Evolutionary conservation across 1,140 invertebrate genomes (phyloP).

Genomic region (Atta texana): DNA sequence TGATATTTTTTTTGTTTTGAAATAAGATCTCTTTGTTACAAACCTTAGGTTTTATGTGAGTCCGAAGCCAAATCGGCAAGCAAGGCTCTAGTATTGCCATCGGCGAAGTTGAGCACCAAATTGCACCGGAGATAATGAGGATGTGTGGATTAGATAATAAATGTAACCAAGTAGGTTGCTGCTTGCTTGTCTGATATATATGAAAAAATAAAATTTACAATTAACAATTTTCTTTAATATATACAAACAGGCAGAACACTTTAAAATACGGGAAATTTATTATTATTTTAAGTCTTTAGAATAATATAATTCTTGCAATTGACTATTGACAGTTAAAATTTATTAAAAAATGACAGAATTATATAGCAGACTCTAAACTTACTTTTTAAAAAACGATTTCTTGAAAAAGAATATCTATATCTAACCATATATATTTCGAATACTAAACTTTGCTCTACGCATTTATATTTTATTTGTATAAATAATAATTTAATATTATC

Average conservation of each 20-base stretch:
- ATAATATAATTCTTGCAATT: not conserved
- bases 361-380: not conserved
- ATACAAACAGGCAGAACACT: not conserved
- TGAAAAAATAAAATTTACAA: not conserved
- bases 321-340: not conserved
- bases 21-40: conserved; percentile 15
- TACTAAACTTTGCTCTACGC: not conserved
- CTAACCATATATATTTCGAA: not conserved
- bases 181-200: conserved; percentile 50
- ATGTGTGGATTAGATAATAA: conserved; percentile 88
- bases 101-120: conserved; percentile 91
- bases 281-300: not conserved
- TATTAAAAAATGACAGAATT: not conserved
- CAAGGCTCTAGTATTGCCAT: conserved; percentile 94
- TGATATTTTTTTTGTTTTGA: not conserved
- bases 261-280: not conserved
- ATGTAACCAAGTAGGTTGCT: conserved; percentile 85
- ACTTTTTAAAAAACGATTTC: not conserved
- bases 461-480: not conserved
- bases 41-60: conserved; percentile 91
- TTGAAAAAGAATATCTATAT: not conserved
- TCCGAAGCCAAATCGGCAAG: conserved; percentile 93
- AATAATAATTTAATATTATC: not conserved
- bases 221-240: not conserved
- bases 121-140: conserved; percentile 88